phyloP scores from a whole-genome alignment of 2,888 invertebrate species.

The Polydrusus pterygomalis region DNA sequence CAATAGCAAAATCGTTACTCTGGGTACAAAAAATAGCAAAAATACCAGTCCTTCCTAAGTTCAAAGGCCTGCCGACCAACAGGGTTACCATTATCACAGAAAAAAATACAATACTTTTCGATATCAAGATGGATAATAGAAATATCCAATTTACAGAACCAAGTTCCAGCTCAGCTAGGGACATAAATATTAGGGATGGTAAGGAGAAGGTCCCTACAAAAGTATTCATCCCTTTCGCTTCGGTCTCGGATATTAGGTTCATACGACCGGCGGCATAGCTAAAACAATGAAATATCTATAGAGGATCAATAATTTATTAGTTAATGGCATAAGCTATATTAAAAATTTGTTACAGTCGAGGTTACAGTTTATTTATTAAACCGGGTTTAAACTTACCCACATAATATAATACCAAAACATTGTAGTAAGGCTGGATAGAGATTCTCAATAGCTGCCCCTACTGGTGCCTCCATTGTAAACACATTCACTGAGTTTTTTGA shows the following conservation, averaged over 20 bases:
- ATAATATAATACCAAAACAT: slow-evolving; percentile 93
- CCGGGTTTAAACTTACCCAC: slow-evolving; percentile 78
- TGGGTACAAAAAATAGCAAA: slow-evolving; percentile 97
- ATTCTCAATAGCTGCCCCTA: slow-evolving; percentile 79
- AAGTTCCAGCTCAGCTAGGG: slow-evolving; percentile 89
- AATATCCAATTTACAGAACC: slow-evolving; percentile 93
- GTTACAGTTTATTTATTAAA: background rate
- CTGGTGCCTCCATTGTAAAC: slow-evolving; percentile 49
- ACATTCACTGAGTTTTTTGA: background rate
- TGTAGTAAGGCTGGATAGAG: slow-evolving; percentile 93
- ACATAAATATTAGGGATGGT: slow-evolving; percentile 93
- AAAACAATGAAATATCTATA: slow-evolving; percentile 49
- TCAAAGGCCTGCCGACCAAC: slow-evolving; percentile 85
- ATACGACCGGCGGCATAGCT: slow-evolving; percentile 91
- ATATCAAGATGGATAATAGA: slow-evolving; percentile 87
- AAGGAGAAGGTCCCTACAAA: slow-evolving; percentile 96
- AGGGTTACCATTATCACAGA: slow-evolving; percentile 85
- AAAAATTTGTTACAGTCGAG: too few species aligned
- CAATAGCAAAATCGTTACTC: slow-evolving; percentile 98
- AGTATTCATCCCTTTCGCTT: slow-evolving; percentile 92
- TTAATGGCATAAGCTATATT: background rate
- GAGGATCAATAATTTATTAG: too few species aligned
- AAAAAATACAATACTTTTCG: slow-evolving; percentile 91
- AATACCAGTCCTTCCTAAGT: slow-evolving; percentile 90
- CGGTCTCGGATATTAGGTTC: slow-evolving; percentile 86